Evolutionary conservation across 2,888 invertebrate genomes (phyloP), one percentile per base, ranked within the genome.

Genomic region (Liopterus haemorrhoidalis): DNA sequence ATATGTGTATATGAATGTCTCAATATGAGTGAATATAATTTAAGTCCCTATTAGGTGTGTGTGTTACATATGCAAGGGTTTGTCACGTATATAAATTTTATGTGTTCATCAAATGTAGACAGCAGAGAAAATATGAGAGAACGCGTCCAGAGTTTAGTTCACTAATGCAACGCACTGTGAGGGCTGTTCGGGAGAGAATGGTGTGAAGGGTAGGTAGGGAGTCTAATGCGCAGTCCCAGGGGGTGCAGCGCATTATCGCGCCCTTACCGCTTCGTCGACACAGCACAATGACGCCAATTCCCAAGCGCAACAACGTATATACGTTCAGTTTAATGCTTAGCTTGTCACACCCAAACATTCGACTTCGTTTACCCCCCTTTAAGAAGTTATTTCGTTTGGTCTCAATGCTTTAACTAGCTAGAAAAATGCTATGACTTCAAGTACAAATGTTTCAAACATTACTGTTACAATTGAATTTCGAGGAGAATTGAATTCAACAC

Each of bases 171-270:
- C 25, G 25, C 25, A 25, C 25, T n/a, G 25, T 25, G 25, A 25
- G 19, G 33, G n/a, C 9, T 5, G 33, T n/a, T 12, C 4, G 15
- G 12, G 14, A 31, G 14, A 20, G 4, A 11, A 3, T 12, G 16
- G n/a, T n/a, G n/a, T 9, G 9, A 8, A 20, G 16, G 18, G 33
- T 2, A 20, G 19, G 16, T 9, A 20, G 53, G 52, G 51, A 54
- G 52, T 56, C 59, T 64, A 63, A 65, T 63, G 64, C 62, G 51
- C 49, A 52, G 54, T 64, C 67, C 63, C 63, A 21, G 51, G 53
- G 67, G 63, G 66, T 65, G 59, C 62, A 58, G 62, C 63, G 66
- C 65, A 67, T 67, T 67, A 67, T 67, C 65, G 62, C 62, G 64
- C 65, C 65, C 65, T 62, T 57, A 56, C 56, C 54, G 50, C 59